Percentiles rank a stretch among this genome's conserved stretches.
Evolutionary conservation across 2,113 vertebrate species (phyloP).

Genomic region (Megaceryle maxima): DNA sequence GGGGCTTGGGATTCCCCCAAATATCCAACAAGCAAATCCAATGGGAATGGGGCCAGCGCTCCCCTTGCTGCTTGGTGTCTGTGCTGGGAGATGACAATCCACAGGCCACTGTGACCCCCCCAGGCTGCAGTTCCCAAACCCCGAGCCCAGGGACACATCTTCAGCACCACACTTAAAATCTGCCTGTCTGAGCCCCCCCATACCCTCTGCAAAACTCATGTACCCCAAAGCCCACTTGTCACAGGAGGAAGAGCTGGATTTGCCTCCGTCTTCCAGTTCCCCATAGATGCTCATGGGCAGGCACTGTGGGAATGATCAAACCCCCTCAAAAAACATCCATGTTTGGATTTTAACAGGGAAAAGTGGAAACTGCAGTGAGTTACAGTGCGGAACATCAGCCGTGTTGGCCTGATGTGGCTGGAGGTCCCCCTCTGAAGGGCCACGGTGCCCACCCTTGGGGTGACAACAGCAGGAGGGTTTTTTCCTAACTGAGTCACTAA

Average conservation of each 20-base stretch:
- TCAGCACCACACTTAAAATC: neutral
- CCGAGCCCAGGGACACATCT: neutral
- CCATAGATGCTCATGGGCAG: accelerated
- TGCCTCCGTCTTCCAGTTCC: neutral
- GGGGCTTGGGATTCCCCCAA: neutral
- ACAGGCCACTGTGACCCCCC: accelerated
- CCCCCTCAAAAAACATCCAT: accelerated
- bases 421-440: neutral
- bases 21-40: neutral
- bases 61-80: accelerated
- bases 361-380: accelerated
- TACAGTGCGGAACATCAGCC: accelerated
- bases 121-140: accelerated
- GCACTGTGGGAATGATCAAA: accelerated
- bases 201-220: neutral
- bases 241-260: accelerated
- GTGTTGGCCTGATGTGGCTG: accelerated
- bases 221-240: accelerated
- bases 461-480: neutral
- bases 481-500: accelerated
- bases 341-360: neutral
- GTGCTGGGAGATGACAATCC: accelerated
- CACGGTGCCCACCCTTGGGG: accelerated
- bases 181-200: neutral
- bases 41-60: accelerated